These are phyloP conservation scores for Carpatolechia fugitivella DNA, from an alignment of 2,888 invertebrate species.

Conservation along the genomic window DNA sequence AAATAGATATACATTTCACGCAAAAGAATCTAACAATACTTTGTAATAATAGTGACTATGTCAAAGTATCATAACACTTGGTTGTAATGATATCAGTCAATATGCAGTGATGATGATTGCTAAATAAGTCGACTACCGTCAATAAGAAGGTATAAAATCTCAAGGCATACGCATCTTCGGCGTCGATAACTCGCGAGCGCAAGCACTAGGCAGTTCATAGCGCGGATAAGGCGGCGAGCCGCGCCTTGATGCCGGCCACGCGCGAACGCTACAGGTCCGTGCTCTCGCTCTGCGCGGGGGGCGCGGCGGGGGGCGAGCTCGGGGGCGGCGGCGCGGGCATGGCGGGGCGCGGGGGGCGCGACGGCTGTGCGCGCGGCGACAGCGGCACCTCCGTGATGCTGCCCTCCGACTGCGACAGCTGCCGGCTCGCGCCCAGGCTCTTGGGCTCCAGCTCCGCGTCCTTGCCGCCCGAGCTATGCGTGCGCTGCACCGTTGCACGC, in stretches of 20 bases:
- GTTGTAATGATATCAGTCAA: background rate
- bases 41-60: slow-evolving; percentile 1
- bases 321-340: slow-evolving; percentile 47
- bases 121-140: too few relatives aligned
- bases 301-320: slow-evolving; percentile 59
- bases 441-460: slow-evolving; percentile 66
- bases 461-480: slow-evolving; percentile 68
- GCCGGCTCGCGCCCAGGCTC: slow-evolving; percentile 60
- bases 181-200: background rate
- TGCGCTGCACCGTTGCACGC: slow-evolving; percentile 64
- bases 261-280: slow-evolving; percentile 55
- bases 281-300: slow-evolving; percentile 43
- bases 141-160: slow-evolving; percentile 4
- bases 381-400: slow-evolving; percentile 77
- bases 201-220: background rate
- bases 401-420: slow-evolving; percentile 80
- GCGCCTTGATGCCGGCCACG: slow-evolving; percentile 20
- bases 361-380: slow-evolving; percentile 47
- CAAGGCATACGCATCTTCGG: background rate
- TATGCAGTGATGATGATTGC: background rate
- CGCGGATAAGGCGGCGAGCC: slow-evolving; percentile 9
- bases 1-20: slow-evolving; percentile 56
- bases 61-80: background rate
- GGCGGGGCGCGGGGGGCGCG: slow-evolving; percentile 51
- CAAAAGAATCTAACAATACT: slow-evolving; percentile 31